Evolutionary conservation across 2,797 vertebrate species (phyloP), one percentile per base, ranked within the genome.

Genomic region (Enteromius afrohamiltoni): DNA sequence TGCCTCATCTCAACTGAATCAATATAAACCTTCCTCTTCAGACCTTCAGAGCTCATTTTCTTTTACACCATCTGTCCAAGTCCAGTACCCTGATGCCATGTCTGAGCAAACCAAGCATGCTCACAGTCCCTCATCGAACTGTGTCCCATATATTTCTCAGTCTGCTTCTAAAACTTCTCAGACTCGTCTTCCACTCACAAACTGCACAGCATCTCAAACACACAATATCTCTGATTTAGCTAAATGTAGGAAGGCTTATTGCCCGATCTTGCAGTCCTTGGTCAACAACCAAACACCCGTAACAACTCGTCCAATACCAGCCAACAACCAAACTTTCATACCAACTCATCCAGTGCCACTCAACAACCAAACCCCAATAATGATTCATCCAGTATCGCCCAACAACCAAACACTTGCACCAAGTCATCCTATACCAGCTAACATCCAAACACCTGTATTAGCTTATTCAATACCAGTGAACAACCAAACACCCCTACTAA

Each of bases 381-480:
- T 0, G 1, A 49, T 11, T 34, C 19, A 51, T 9, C 31, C 45
- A 67, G 23, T 13, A 40, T 13, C 29, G 42, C 0, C 1, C 26
- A 31, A 1, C 29, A n/a, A 21, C 23, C 70, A 14, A 37, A 10
- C 2, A 40, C 3, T 5, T 10, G 1, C 1, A 80, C 42, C 1
- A 7, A 49, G 6, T 31, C 19, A 34, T 64, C 60, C 6, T 65
- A 9, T 65, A 14, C 19, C 42, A 37, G 11, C 1, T 45, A 65
- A n/a, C 6, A 78, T 1, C 1, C 77, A 78, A 37, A 47, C 42
- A 65, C 6, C 3, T 0, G 0, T 3, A 21, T 1, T 2, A 1
- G 16, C 26, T 47, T 0, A 16, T 26, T 2, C 0, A 45, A 29
- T 19, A 0, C 8, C 23, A 47, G 0, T 0, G 3, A 55, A 55